Conservation (phyloP, 2,113 vertebrate genomes). For the Euleptes europaea region DNA sequence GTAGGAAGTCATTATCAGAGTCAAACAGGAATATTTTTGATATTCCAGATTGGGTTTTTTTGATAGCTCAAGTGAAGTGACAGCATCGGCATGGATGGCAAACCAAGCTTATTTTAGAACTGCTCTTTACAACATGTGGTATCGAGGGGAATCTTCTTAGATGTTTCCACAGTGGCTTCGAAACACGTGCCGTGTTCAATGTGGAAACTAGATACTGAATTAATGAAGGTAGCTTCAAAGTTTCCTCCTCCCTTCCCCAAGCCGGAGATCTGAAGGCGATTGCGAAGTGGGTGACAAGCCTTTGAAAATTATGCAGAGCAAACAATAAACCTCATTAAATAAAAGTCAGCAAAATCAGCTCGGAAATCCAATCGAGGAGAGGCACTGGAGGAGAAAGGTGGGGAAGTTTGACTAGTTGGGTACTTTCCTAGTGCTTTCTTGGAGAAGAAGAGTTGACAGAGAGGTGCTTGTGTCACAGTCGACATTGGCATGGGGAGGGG, state of each 20-base stretch:
- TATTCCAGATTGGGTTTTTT: conserved; percentile 64
- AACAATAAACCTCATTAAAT: conserved; percentile 78
- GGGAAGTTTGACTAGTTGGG: rapidly evolving
- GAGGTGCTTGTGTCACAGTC: neutral
- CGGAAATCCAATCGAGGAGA: neutral
- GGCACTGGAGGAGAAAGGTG: neutral
- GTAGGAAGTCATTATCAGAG: conserved; percentile 72
- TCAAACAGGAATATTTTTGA: conserved; percentile 71
- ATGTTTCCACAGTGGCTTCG: conserved; percentile 72
- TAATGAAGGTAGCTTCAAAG: conserved; percentile 80
- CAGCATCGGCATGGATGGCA: conserved; percentile 59
- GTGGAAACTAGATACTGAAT: conserved; percentile 68
- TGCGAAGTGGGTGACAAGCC: conserved; percentile 68
- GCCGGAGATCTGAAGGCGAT: conserved; percentile 74
- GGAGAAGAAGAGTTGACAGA: neutral
- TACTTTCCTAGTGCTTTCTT: neutral
- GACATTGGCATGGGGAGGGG: no score
- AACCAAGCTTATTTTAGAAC: conserved; percentile 63
- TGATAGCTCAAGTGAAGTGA: conserved; percentile 69
- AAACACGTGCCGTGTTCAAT: conserved; percentile 74
- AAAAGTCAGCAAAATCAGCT: conserved; percentile 60
- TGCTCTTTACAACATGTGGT: conserved; percentile 64
- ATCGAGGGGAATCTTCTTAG: conserved; percentile 69
- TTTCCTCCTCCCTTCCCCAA: conserved; percentile 61
- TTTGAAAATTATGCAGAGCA: conserved; percentile 75